phyloP scores from a whole-genome alignment of 1,140 invertebrate species.

The Sitodiplosis mosellana region DNA sequence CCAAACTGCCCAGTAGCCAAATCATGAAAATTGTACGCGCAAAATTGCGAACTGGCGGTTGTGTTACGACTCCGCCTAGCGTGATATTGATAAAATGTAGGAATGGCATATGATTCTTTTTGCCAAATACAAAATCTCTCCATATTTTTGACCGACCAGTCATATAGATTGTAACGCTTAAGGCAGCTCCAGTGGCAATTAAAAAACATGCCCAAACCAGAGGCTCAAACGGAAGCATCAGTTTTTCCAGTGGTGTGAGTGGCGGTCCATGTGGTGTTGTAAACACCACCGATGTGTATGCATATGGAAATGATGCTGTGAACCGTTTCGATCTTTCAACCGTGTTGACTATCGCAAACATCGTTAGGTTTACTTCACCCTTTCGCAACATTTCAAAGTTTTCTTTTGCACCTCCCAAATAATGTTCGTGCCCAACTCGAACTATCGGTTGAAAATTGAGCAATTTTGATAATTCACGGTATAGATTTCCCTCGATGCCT shows the following conservation, averaged over 20 bases:
- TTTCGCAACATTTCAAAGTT: background rate
- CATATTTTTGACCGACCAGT: background rate
- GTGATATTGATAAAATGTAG: conserved; percentile 3
- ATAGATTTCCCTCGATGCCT: background rate
- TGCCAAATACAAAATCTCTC: conserved; percentile 4
- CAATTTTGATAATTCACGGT: background rate
- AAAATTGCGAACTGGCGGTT: conserved; percentile 3
- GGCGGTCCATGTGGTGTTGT: background rate
- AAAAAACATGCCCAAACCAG: no score
- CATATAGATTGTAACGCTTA: no score
- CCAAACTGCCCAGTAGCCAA: conserved; percentile 3
- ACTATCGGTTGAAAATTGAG: conserved; percentile 1
- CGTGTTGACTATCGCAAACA: background rate
- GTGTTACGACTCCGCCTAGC: conserved; percentile 6
- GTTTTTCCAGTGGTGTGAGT: background rate
- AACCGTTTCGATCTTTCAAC: background rate
- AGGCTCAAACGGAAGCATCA: no score
- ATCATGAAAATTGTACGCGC: conserved; percentile 4
- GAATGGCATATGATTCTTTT: background rate
- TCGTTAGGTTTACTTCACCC: background rate
- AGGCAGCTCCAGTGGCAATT: no score
- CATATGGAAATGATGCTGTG: background rate
- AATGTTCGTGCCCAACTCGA: no score
- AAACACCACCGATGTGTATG: background rate
- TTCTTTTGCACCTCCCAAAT: no score